Percentiles rank a stretch among this genome's conserved stretches.
phyloP scores from a whole-genome alignment of 2,888 invertebrate genomes.

The Neocrepidodera transversa region DNA sequence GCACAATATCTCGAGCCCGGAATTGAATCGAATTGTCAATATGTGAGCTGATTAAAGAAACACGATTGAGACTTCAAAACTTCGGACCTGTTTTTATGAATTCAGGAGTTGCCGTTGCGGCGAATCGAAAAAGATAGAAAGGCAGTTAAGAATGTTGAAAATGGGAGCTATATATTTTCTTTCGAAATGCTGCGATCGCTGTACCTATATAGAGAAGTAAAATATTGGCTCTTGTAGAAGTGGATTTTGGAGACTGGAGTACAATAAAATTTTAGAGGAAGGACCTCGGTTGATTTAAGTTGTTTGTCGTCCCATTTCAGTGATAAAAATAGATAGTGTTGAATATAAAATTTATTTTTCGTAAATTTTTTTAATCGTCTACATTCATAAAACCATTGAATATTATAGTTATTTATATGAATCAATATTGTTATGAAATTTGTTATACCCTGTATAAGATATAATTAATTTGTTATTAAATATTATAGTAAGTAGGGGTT shows the following conservation, averaged over 20 bases:
- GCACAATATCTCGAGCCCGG: conserved; percentile 16
- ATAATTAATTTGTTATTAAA: too few relatives aligned
- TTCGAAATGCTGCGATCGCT: neutral
- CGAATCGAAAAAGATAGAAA: conserved; percentile 10
- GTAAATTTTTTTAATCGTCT: too few relatives aligned
- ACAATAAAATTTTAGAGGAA: conserved; percentile 14
- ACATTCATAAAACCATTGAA: too few relatives aligned
- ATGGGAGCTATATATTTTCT: conserved; percentile 4
- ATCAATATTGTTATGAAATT: too few relatives aligned
- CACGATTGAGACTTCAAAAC: conserved; percentile 21
- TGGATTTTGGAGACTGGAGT: conserved; percentile 8
- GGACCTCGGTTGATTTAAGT: conserved; percentile 7
- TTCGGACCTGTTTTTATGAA: conserved; percentile 18
- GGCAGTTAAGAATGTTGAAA: conserved; percentile 10
- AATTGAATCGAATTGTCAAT: conserved; percentile 28
- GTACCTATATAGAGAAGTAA: conserved; percentile 11
- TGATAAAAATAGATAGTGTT: neutral
- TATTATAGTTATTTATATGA: too few relatives aligned
- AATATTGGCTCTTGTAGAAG: conserved; percentile 12
- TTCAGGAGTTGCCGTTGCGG: conserved; percentile 8
- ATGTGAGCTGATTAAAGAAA: conserved; percentile 30
- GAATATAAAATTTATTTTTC: too few relatives aligned
- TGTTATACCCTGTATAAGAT: too few relatives aligned
- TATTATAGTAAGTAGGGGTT: too few relatives aligned
- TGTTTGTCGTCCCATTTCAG: conserved; percentile 2